Evolutionary conservation across 2,797 vertebrate species (phyloP), one percentile per base, ranked within the genome.

Genomic region (Sebastes vulpes): DNA sequence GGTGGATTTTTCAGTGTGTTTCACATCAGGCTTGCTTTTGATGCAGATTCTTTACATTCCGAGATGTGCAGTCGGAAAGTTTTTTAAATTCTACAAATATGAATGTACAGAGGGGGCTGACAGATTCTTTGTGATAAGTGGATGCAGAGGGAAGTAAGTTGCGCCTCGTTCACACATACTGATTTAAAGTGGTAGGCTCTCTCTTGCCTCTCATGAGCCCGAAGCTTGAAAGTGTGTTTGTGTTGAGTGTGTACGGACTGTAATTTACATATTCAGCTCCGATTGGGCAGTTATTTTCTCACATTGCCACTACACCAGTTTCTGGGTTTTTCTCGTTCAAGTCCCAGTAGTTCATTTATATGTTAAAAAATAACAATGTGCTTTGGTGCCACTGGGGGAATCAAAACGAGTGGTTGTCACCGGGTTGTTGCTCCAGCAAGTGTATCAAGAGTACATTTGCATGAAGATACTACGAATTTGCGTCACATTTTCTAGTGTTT

Each of bases 111-210:
- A 71, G 32, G n/a, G 46, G 46, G 21, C 48, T n/a, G 6, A 46
- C 56, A 52, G 60, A 78, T 50, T 71, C 16, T 25, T 70, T 80
- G 9, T 66, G 38, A 65, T 20, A 54, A 70, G 69, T 56, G 65
- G 70, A 71, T 59, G 69, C 35, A 18, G 48, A 75, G 65, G 28
- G 32, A 82, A 56, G 25, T 31, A 59, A 74, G 25, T 31, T 50
- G 9, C 1, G 25, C 25, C 54, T 65, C 7, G 7, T 54, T 82
- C 58, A 58, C 38, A 63, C n/a, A 28, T 8, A 21, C n/a, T 32
- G 52, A 64, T 64, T 77, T 16, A 50, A 66, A 73, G 48, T 26
- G 32, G 31, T 14, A 11, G 53, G 25, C 23, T 71, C 63, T 64
- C 16, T 26, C 2, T 10, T 6, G 21, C 54, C 26, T 66, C 23